Conservation (phyloP, 2,888 invertebrate species). For the Chrysodeixis includens region DNA sequence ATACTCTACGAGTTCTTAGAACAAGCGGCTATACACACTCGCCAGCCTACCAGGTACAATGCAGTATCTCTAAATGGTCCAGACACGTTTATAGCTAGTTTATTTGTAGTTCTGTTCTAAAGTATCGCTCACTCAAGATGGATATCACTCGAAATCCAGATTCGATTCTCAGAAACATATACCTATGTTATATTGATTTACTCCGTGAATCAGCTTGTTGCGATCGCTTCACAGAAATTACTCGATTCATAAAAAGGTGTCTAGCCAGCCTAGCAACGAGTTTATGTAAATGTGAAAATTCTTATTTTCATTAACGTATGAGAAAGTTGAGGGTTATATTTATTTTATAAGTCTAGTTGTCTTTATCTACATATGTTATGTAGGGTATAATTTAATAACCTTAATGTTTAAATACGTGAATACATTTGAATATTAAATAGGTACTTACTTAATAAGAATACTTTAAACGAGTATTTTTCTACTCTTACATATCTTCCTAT, state of each 20-base stretch:
- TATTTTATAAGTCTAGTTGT: constrained; percentile 1
- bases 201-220: constrained; percentile 28
- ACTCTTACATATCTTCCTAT: background rate
- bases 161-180: constrained; percentile 33
- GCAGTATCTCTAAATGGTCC: constrained; percentile 13
- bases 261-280: constrained; percentile 15
- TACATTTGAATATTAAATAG: background rate
- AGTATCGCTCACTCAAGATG: constrained; percentile 20
- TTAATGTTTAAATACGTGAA: background rate
- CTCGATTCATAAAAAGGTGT: constrained; percentile 3
- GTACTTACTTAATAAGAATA: background rate
- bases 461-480: no score
- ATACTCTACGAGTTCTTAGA: constrained; percentile 1
- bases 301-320: background rate
- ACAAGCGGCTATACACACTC: background rate
- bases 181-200: constrained; percentile 23
- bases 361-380: no score
- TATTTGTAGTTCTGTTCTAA: constrained; percentile 24
- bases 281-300: background rate
- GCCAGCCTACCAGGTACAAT: constrained; percentile 9
- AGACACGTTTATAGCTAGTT: constrained; percentile 28
- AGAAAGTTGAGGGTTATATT: background rate
- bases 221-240: constrained; percentile 5
- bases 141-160: constrained; percentile 44
- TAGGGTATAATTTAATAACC: background rate